Evolutionary conservation across 1,140 invertebrate species (phyloP).

Genomic region (Drosophila lowei): DNA sequence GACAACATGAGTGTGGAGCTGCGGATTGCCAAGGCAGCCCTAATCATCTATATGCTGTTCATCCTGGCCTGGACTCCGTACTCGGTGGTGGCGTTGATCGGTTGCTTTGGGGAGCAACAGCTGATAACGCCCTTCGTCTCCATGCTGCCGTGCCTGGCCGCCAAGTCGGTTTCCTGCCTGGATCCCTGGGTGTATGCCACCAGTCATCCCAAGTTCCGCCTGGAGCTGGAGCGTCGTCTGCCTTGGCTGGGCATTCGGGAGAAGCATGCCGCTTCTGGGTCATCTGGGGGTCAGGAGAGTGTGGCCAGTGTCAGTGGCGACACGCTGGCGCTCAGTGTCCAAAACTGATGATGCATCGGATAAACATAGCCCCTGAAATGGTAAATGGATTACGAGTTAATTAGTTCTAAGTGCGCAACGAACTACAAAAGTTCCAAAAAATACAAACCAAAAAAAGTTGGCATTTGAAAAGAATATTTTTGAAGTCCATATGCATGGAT

Average conservation of each 20-base stretch:
- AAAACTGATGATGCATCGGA: constrained; percentile 46
- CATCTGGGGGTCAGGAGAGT: constrained; percentile 55
- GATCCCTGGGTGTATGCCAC: constrained; percentile 92
- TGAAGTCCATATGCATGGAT: too few relatives aligned
- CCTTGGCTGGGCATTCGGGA: constrained; percentile 89
- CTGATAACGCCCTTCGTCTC: constrained; percentile 87
- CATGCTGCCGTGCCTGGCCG: constrained; percentile 89
- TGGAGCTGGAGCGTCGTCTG: constrained; percentile 87
- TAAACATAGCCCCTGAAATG: not conserved
- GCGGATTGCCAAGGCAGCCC: constrained; percentile 89
- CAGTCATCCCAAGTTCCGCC: constrained; percentile 90
- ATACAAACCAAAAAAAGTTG: constrained; percentile 71
- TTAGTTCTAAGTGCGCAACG: constrained; percentile 58
- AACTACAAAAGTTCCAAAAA: constrained; percentile 76
- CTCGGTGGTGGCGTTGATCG: constrained; percentile 88
- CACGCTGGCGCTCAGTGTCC: constrained; percentile 67
- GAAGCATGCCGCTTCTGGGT: constrained; percentile 31
- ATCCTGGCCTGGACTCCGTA: constrained; percentile 90
- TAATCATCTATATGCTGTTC: constrained; percentile 90
- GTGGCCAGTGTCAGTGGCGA: constrained; percentile 70
- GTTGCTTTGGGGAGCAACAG: constrained; percentile 89
- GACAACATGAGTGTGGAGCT: constrained; percentile 87
- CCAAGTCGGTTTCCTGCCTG: constrained; percentile 89
- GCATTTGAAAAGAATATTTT: constrained; percentile 50
- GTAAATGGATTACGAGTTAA: constrained; percentile 16